Base-by-base conservation (phyloP, 2,888 invertebrate genomes). In the Eugnorisma glareosa region DNA sequence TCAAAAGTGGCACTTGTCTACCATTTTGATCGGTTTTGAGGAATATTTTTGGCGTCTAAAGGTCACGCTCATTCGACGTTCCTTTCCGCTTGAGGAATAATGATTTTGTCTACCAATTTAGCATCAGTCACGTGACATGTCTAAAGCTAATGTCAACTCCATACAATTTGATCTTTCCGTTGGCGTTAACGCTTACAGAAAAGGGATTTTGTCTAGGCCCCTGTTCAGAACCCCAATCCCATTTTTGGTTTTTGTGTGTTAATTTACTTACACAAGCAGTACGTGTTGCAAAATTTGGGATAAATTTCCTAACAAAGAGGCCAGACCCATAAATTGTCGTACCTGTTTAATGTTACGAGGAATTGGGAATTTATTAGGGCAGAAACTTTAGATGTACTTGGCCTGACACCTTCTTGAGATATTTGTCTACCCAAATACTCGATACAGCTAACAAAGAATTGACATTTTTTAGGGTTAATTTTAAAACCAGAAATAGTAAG, bases 401-500 rank as follows among this genome's bases (percentile, higher is more conserved):
- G 67, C 31, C 67, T 67, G 13, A 67, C 31, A 67, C 67, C 48
- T 48, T 67, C 48, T 31, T 7, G 67, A 7, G 67, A 67, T 67
- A 61, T 35, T 13, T 35, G 54, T 54, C 68, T 54, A 21, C 68
- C 54, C 11, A 69, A 54, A 54, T 69, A 69, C n/a, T 69, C 54
- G 0, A 69, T 69, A 54, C n/a, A 2, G 2, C 40, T 28, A 21
- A 57, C 69, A 28, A 57, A 69, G 13, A 69, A 69, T 57, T 69
- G n/a, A 40, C 68, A 54, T 15, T 77, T 77, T 37, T 68, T 73
- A 24, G 57, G 6, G 35, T 77, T 77, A 43, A 77, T 77, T 43
- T 51, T 35, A 51, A 67, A 67, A 7, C 67, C 67, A 13, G 48
- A 48, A 35, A 24, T 11, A 35, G 13, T 11, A 8, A 67, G 35